Evolutionary conservation across 2,888 invertebrate genomes (phyloP).

Genomic region (Apodemia duryi): DNA sequence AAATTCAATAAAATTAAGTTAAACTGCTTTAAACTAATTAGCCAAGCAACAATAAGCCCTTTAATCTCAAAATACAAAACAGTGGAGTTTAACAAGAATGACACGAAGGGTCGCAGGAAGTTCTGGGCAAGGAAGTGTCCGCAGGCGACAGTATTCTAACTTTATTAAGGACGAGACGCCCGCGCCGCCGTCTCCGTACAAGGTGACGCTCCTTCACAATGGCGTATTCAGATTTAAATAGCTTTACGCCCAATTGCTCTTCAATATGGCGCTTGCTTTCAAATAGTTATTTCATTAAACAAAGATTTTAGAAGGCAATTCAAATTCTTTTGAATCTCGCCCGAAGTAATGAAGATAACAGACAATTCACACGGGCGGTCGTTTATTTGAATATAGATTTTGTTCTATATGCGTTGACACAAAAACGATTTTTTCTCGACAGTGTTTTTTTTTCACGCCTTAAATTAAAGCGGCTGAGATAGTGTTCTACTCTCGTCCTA

Average conservation of each 20-base stretch:
- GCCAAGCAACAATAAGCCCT: conserved; percentile 16
- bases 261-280: conserved; percentile 68
- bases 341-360: not conserved
- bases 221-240: conserved; percentile 78
- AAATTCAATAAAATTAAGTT: conserved; percentile 5
- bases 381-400: not conserved
- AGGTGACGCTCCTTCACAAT: conserved; percentile 76
- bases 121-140: conserved; percentile 47
- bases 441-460: too few species aligned
- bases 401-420: not conserved
- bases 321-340: conserved; percentile 23
- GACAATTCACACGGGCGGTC: not conserved
- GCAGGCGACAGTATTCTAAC: conserved; percentile 63
- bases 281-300: conserved; percentile 74
- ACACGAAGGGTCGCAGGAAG: conserved; percentile 45
- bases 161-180: conserved; percentile 68
- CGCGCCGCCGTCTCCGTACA: conserved; percentile 57
- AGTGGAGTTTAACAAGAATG: conserved; percentile 30
- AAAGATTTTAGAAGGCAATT: conserved; percentile 52
- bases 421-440: not conserved
- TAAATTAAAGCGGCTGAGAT: too few species aligned
- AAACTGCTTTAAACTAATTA: conserved; percentile 23
- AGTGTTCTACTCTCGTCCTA: too few species aligned
- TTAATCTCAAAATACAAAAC: conserved; percentile 19
- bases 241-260: conserved; percentile 77